phyloP scores from a whole-genome alignment of 2,113 vertebrate species.

The Alligator mississippiensis region DNA sequence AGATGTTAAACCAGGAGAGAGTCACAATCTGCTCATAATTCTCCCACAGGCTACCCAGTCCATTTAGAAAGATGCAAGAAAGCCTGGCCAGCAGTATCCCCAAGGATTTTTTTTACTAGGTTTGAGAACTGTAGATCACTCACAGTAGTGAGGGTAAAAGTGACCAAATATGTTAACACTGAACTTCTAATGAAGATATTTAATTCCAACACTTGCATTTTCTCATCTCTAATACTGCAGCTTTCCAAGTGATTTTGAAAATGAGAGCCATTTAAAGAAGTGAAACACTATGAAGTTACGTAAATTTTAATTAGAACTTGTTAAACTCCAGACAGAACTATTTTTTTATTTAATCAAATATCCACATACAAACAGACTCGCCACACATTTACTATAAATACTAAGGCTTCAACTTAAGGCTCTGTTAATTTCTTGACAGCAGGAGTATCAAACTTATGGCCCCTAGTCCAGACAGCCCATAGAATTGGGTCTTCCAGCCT shows the following conservation, averaged over 20 bases:
- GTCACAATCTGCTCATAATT: background rate
- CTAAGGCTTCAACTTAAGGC: background rate
- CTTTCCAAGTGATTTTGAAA: background rate
- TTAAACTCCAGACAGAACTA: background rate
- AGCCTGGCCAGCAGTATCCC: background rate
- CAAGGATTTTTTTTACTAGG: background rate
- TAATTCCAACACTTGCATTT: background rate
- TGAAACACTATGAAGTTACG: background rate
- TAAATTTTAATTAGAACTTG: background rate
- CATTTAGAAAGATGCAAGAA: background rate
- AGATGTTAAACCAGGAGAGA: background rate
- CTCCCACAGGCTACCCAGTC: too few species aligned
- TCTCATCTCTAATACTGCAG: background rate
- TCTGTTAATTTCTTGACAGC: background rate
- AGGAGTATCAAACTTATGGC: background rate
- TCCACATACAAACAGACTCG: background rate
- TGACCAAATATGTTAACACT: background rate
- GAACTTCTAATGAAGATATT: background rate
- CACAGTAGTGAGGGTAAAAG: background rate
- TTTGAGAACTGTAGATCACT: background rate
- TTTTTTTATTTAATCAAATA: background rate
- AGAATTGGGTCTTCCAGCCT: too few species aligned
- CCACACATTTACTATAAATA: background rate
- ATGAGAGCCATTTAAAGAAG: background rate
- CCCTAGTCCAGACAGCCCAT: too few species aligned